Evolutionary conservation across 2,888 invertebrate genomes (phyloP).

Genomic region (Agrypnus murinus): DNA sequence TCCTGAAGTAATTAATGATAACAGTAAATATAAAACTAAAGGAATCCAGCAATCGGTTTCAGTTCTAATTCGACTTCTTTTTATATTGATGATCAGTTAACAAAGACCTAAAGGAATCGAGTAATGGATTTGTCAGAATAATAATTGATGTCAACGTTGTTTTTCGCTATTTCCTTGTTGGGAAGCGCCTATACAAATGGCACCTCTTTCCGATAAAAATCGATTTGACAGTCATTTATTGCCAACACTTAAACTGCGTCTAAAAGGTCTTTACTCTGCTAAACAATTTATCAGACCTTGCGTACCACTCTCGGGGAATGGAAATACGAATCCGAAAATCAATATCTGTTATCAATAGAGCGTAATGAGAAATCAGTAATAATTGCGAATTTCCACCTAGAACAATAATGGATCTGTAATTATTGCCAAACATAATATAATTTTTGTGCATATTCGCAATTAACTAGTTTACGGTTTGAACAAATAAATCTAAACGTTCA

Average conservation of each 20-base stretch:
- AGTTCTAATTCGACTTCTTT: slow-evolving; percentile 30
- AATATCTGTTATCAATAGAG: slow-evolving; percentile 24
- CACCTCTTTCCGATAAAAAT: slow-evolving; percentile 61
- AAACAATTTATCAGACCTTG: slow-evolving; percentile 59
- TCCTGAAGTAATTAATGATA: slow-evolving; percentile 22
- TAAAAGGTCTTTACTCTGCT: slow-evolving; percentile 57
- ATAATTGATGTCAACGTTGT: slow-evolving; percentile 60
- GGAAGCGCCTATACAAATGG: slow-evolving; percentile 60
- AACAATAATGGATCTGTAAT: slow-evolving; percentile 1
- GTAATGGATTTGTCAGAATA: slow-evolving; percentile 59
- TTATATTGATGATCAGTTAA: slow-evolving; percentile 53
- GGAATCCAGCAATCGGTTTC: slow-evolving; percentile 13
- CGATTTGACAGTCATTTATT: slow-evolving; percentile 62
- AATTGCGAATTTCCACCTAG: slow-evolving; percentile 2
- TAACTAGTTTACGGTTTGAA: too few species aligned
- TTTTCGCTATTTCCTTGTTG: slow-evolving; percentile 59
- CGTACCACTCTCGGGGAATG: slow-evolving; percentile 47
- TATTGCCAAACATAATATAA: background rate
- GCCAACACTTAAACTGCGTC: slow-evolving; percentile 59
- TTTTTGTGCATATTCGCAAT: background rate
- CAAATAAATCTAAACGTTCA: too few species aligned
- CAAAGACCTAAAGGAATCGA: slow-evolving; percentile 53
- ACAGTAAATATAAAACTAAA: slow-evolving; percentile 2
- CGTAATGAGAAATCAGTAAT: slow-evolving; percentile 1
- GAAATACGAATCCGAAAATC: slow-evolving; percentile 26